phyloP scores from a whole-genome alignment of 1,140 invertebrate genomes.

The Hydropsyche tenuis region DNA sequence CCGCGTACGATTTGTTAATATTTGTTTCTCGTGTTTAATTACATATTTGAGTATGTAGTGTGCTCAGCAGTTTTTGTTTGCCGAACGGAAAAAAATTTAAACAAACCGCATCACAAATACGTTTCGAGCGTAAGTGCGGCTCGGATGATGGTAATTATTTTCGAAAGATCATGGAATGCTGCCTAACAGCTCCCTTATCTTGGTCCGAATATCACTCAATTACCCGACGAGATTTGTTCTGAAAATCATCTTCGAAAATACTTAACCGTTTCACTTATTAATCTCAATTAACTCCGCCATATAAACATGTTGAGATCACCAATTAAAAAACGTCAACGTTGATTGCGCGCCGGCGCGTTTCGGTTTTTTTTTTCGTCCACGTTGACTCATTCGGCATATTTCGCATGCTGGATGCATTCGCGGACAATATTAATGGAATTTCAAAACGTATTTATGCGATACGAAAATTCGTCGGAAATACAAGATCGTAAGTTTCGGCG shows the following conservation, averaged over 20 bases:
- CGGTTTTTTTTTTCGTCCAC: too few species aligned
- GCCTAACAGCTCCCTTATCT: slow-evolving; percentile 22
- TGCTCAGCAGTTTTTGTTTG: background rate
- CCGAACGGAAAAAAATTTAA: background rate
- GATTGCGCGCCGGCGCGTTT: too few species aligned
- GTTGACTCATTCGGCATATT: too few species aligned
- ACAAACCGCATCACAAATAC: slow-evolving; percentile 13
- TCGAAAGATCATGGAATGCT: slow-evolving; percentile 24
- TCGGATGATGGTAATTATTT: slow-evolving; percentile 24
- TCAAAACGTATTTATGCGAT: too few species aligned
- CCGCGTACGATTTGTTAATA: too few species aligned
- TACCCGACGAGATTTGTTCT: background rate
- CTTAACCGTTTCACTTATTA: background rate
- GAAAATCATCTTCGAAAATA: background rate
- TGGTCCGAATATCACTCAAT: slow-evolving; percentile 22
- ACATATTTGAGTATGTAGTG: background rate
- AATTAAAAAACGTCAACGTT: too few species aligned
- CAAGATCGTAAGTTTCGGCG: too few species aligned
- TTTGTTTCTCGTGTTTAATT: background rate
- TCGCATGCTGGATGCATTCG: too few species aligned
- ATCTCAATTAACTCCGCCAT: too few species aligned
- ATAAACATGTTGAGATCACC: too few species aligned
- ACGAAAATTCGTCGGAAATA: too few species aligned
- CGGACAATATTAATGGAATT: too few species aligned
- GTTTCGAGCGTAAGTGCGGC: slow-evolving; percentile 22